These are phyloP conservation scores for Atopsyche davidsoni DNA, from an alignment of 1,140 invertebrate species.

Conservation along the genomic window DNA sequence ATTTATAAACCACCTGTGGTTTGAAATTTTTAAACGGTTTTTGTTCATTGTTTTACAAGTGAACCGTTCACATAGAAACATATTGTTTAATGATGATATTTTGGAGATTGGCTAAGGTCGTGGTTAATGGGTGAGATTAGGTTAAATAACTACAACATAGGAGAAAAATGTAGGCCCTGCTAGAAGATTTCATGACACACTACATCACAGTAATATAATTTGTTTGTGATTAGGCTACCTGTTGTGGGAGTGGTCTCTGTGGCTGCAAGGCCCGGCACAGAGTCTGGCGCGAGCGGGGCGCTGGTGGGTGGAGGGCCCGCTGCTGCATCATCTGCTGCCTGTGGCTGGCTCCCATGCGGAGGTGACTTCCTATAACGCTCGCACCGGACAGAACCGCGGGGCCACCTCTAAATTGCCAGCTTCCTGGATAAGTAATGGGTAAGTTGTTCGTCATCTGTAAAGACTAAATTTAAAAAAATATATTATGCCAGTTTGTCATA, in stretches of 20 bases:
- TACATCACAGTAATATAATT: too few species aligned
- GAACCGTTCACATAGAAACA: too few species aligned
- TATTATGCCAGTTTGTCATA: too few species aligned
- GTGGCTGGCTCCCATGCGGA: conserved; percentile 61
- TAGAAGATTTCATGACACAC: too few species aligned
- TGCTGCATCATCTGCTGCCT: conserved; percentile 61
- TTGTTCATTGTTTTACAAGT: too few species aligned
- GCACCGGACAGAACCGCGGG: conserved; percentile 57
- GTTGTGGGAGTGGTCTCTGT: conserved; percentile 55
- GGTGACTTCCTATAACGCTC: conserved; percentile 60
- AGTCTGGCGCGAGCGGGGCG: conserved; percentile 39
- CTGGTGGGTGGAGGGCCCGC: conserved; percentile 58
- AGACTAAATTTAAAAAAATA: too few species aligned
- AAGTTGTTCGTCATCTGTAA: too few species aligned
- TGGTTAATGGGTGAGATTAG: conserved; percentile 36
- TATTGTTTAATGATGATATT: too few species aligned
- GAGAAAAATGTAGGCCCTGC: background rate
- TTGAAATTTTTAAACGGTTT: too few species aligned
- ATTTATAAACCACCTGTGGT: too few species aligned
- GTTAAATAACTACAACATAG: conserved; percentile 30
- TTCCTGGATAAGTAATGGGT: conserved; percentile 58
- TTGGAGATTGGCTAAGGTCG: conserved; percentile 4
- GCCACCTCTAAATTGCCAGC: conserved; percentile 55
- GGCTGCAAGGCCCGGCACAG: conserved; percentile 42
- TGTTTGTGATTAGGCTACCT: conserved; percentile 41